Evolutionary conservation across 2,113 vertebrate species (phyloP).

Genomic region (Lagopus muta): DNA sequence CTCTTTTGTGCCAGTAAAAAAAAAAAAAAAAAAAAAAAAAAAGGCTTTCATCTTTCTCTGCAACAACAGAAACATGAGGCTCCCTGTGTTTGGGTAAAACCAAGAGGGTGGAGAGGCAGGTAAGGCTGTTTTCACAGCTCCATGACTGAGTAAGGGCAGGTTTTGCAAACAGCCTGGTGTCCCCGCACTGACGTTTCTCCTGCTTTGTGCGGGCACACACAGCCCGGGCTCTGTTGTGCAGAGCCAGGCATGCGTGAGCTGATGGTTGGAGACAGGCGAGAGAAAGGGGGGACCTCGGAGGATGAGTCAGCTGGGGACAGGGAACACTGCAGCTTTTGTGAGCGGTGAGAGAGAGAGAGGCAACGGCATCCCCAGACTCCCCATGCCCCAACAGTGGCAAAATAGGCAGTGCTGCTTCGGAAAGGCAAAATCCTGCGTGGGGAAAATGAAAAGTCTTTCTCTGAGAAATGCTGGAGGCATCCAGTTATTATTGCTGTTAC

Average conservation of each 20-base stretch:
- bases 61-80: not conserved
- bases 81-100: not conserved
- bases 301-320: constrained; percentile 67
- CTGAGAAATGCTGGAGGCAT: not conserved
- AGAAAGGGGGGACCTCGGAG: constrained; percentile 42
- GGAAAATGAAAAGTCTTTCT: constrained; percentile 4
- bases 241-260: constrained; percentile 68
- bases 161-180: constrained; percentile 13
- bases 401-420: not conserved
- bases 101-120: not conserved
- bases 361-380: not conserved
- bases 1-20: not conserved
- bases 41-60: not conserved
- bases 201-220: constrained; percentile 50
- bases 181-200: constrained; percentile 31
- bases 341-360: not conserved
- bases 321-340: constrained; percentile 62
- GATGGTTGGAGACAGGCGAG: constrained; percentile 59
- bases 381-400: not conserved
- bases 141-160: not conserved
- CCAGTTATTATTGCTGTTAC: not conserved
- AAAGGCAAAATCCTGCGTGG: rapidly evolving
- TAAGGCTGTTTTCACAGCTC: not conserved
- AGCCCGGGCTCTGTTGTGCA: constrained; percentile 50
- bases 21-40: not conserved